A percentile compares a stretch with the other conserved stretches of the same genome.
Conservation (phyloP, 2,797 vertebrate species). For the Streptopelia turtur region DNA sequence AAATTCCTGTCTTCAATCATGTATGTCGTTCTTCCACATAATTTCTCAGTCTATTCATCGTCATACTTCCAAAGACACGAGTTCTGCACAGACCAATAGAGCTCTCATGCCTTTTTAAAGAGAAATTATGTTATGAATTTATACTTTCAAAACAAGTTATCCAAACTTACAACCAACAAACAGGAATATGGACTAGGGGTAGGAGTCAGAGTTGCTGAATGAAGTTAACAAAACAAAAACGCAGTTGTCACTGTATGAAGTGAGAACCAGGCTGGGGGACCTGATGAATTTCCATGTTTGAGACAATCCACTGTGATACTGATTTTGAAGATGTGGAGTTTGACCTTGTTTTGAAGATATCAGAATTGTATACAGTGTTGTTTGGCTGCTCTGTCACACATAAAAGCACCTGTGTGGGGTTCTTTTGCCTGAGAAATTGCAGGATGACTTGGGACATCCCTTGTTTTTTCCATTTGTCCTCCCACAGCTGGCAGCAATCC, state of each 20-base stretch:
- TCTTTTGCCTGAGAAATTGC: neutral
- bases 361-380: neutral
- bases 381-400: neutral
- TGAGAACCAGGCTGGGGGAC: neutral
- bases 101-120: neutral
- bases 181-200: no score
- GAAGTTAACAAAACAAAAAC: neutral
- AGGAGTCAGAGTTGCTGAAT: neutral
- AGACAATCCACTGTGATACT: neutral
- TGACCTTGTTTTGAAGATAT: neutral
- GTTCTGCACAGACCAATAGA: neutral
- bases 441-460: neutral
- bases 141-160: neutral
- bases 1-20: rapidly evolving
- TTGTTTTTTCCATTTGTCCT: neutral
- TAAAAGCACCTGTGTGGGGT: rapidly evolving
- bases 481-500: neutral
- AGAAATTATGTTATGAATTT: neutral
- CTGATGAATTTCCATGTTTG: neutral
- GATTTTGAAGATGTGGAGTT: neutral
- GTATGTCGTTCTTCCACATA: neutral
- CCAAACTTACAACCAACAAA: neutral
- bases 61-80: neutral
- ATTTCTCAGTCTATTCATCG: neutral
- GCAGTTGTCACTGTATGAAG: neutral